Evolutionary conservation across 2,797 vertebrate genomes (phyloP), one percentile per base, ranked within the genome.

Genomic region (Sciurus vulgaris): DNA sequence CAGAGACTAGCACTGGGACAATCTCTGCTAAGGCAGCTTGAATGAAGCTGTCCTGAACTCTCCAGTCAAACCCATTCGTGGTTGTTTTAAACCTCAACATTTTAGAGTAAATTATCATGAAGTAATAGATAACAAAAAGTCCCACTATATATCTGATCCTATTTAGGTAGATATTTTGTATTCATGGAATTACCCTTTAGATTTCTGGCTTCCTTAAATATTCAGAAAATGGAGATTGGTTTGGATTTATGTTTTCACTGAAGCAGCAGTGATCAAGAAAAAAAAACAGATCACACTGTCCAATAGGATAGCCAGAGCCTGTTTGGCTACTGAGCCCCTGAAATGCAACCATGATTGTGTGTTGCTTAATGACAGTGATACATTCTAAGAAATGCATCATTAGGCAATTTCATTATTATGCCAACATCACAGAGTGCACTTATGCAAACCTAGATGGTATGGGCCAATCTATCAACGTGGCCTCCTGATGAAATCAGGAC

Each of bases 211-310:
- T 94, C 10, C 44, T 24, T 59, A 67, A 61, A 72, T 51, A 65
- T 81, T 89, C 44, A 82, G 69, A 76, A 94, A 94, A 82, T 20
- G 35, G 33, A 54, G 72, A 78, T 93, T 77, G 38, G 6, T 41
- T 93, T 59, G 73, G 47, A 59, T 88, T 84, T 74, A 44, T 69
- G 33, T 79, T 90, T 90, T 61, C 63, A 35, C 28, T 77, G 30
- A 89, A 76, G 67, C 3, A 72, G 24, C 5, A n/a, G 22, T 35
- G 69, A 56, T 61, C 6, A 69, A 44, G 49, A 14, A 41, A 35
- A 41, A 35, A 76, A 89, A 35, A 72, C 24, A 78, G 86, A 67
- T 51, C 18, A 69, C 30, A 51, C 10, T 11, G 41, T 51, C 14
- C 49, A 77, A 33, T 18, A 20, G 13, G 44, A n/a, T 12, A 41